Base-by-base conservation (phyloP, 1,140 invertebrate species). In the Holotrichia oblita region DNA sequence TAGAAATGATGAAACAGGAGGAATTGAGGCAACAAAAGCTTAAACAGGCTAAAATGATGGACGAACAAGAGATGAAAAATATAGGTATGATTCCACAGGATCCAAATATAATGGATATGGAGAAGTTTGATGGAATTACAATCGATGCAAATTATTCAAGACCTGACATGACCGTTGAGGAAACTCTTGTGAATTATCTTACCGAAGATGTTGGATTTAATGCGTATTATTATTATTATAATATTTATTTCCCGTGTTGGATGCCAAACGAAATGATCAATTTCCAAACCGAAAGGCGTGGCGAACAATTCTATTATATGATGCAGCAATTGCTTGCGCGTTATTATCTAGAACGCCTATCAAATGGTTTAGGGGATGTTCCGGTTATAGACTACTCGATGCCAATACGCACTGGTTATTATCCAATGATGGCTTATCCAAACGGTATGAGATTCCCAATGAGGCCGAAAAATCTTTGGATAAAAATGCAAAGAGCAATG, bases 131-230 rank as follows among this genome's bases (percentile, higher is more conserved):
- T 4, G 22, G 61, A 12, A 69, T 76, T 40, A 76, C 86, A 76
- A 84, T 88, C 73, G 83, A 85, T 77, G 80, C 85, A 40, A 89
- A 88, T 78, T 87, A 86, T 79, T 83, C 84, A 10, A 80, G 81
- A 14, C 77, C 69, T n/a, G 83, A 80, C n/a, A 73, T 82, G 1
- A 69, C 72, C n/a, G 27, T 34, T 34, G 40, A 64, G 2, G 92
- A 95, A 82, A 89, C 91, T 83, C 9, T 40, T 77, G 78, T 94
- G 27, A 88, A 90, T 78, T 94, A 93, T 81, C 93, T 92, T 83
- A 89, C 90, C 24, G 92, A 93, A 85, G 92, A 93, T 82, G 89
- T 93, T 81, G 92, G 91, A 27, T 86, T 93, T 42, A 93, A 93
- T 81, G 87, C 89, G 4, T 93, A 90, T 85, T 93, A 93, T 81